phyloP scores from a whole-genome alignment of 1,140 invertebrate genomes.

The Melipona quadrifasciata region DNA sequence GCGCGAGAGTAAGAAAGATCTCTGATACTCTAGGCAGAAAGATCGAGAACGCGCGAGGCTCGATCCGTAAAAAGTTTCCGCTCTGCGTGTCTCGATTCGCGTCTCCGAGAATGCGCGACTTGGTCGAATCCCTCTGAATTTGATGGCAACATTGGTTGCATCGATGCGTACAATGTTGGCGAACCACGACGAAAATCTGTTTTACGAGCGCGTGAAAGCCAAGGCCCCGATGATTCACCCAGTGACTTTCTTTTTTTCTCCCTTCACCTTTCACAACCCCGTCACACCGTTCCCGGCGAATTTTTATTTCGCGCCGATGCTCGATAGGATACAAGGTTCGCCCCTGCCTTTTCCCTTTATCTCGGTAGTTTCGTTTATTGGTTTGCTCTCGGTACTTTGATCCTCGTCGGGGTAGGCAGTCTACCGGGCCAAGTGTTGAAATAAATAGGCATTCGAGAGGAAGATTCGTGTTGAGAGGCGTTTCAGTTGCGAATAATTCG shows the following conservation, averaged over 20 bases:
- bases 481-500: neutral
- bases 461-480: neutral
- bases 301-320: conserved; percentile 26
- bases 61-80: conserved; percentile 23
- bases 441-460: neutral
- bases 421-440: neutral
- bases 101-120: neutral
- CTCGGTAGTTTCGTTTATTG: no score
- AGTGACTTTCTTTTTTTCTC: neutral
- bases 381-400: neutral
- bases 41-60: no score
- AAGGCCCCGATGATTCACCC: conserved; percentile 23
- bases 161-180: neutral
- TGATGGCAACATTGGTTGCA: neutral
- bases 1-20: conserved; percentile 4
- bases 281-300: conserved; percentile 3
- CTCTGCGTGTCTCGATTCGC: conserved; percentile 28
- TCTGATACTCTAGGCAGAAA: neutral
- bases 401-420: no score
- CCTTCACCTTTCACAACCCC: conserved; percentile 1
- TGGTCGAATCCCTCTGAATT: conserved; percentile 30
- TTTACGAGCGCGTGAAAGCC: conserved; percentile 19
- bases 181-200: conserved; percentile 28
- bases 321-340: neutral
- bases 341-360: no score